Base-by-base conservation (phyloP, 1,140 invertebrate genomes). In the Drosophila lacertosa region DNA sequence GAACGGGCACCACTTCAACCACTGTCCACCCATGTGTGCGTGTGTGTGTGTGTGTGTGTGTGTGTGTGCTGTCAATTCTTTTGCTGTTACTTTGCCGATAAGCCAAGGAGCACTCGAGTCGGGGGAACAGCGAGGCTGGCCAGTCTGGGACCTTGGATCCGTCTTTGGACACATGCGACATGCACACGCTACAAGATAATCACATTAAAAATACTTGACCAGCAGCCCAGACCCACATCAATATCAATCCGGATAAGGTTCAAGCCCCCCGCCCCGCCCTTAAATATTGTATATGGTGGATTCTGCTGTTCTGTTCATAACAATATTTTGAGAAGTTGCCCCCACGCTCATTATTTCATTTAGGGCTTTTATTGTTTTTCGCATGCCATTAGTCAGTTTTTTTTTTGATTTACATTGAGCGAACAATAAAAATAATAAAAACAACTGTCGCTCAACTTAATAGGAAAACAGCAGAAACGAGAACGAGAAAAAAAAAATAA, bases 141-240 rank as follows among this genome's bases (percentile, higher is more conserved):
- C 10, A 16, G 39, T 42, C 9, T 42, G 1, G 22, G n/a, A 26
- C 22, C 6, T 1, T 24, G 18, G 11, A n/a, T 2, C 33, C 37
- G 50, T 47, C 18, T 37, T 51, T 39, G 53, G 44, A 40, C 67
- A 66, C 80, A 84, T 77, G 77, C 60, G 77, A 86, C 81, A 86
- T 77, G 81, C 81, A 86, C 81, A 86, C 63, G 82, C 71, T 78
- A 88, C 83, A 88, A 89, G 83, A 88, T 88, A 88, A 88, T 89
- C 83, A 88, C 83, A 88, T 88, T 88, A 88, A 88, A 88, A 88
- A 86, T 64, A 86, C 76, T 65, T 54, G 35, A 39, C 53, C 35
- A 71, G 35, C 50, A 16, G 16, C 40, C 32, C 13, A 22, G 37
- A 59, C 55, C 64, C 64, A 67, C 64, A 67, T 67, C 64, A 67